Evolutionary conservation across 2,113 vertebrate genomes (phyloP).

Genomic region (Rhinichthys klamathensis): DNA sequence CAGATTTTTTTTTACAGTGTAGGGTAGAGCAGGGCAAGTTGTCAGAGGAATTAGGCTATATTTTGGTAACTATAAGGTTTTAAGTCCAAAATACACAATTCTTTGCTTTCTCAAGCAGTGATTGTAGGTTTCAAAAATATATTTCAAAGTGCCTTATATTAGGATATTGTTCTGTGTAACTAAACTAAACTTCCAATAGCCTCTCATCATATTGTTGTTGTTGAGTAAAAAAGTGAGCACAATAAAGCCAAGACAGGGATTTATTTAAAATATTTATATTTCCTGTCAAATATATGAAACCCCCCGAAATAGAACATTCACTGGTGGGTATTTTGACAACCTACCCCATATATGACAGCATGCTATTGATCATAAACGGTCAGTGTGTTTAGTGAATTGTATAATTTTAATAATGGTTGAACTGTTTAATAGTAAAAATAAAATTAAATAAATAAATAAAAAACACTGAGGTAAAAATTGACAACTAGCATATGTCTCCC

Average conservation of each 20-base stretch:
- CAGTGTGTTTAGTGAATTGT: not conserved
- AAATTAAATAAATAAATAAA: not conserved
- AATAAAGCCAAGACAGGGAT: not conserved
- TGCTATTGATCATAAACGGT: not conserved
- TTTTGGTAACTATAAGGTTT: not conserved
- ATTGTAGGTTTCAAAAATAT: not conserved
- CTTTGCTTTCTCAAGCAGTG: not conserved
- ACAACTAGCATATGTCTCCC: not conserved
- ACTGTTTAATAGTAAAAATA: not conserved
- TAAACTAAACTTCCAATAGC: not conserved
- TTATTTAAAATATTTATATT: not conserved
- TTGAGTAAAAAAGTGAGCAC: not conserved
- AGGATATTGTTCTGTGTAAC: not conserved
- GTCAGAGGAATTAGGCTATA: no score
- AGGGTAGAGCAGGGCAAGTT: not conserved
- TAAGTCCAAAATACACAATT: not conserved
- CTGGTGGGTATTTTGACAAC: not conserved
- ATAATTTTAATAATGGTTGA: not conserved
- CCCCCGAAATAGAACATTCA: not conserved
- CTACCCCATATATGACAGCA: not conserved
- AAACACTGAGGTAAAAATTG: not conserved
- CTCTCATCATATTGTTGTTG: not conserved
- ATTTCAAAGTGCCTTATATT: not conserved
- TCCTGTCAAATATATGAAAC: not conserved
- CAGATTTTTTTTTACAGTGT: no score